These are phyloP conservation scores for Macrostomum lignano DNA, from an alignment of 1,140 invertebrate genomes.

Conservation along the genomic window DNA sequence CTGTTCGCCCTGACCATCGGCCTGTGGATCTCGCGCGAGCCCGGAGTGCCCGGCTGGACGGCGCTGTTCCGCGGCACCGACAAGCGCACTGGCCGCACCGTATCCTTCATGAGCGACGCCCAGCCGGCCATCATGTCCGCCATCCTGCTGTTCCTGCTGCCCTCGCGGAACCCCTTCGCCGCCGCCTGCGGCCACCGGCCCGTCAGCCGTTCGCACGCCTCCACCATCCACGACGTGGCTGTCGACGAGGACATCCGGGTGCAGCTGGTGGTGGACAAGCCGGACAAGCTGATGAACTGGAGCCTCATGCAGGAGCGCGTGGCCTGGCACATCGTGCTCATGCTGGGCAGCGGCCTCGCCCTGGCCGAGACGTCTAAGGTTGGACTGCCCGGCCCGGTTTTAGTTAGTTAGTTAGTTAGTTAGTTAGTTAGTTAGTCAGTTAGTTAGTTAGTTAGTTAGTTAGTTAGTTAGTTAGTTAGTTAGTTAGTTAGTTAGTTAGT, in stretches of 20 bases:
- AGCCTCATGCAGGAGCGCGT: slow-evolving; percentile 20
- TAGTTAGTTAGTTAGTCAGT: too few relatives aligned
- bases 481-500: too few relatives aligned
- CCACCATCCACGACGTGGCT: neutral
- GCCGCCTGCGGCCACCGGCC: too few relatives aligned
- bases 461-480: too few relatives aligned
- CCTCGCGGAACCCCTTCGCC: slow-evolving; percentile 10
- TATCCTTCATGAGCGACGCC: slow-evolving; percentile 22
- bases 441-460: too few relatives aligned
- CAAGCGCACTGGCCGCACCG: slow-evolving; percentile 7
- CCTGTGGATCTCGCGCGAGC: slow-evolving; percentile 62
- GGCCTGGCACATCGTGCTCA: slow-evolving; percentile 29
- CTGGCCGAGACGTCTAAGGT: slow-evolving; percentile 34
- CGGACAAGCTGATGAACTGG: slow-evolving; percentile 18
- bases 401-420: too few relatives aligned
- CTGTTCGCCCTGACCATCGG: slow-evolving; percentile 49
- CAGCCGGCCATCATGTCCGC: slow-evolving; percentile 14
- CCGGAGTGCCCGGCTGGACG: slow-evolving; percentile 45
- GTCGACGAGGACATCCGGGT: neutral
- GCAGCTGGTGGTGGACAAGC: slow-evolving; percentile 6
- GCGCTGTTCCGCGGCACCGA: slow-evolving; percentile 14
- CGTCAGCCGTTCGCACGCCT: too few relatives aligned
- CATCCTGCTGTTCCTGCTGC: slow-evolving; percentile 15
- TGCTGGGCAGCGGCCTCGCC: slow-evolving; percentile 52
- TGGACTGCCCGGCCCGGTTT: too few relatives aligned